Percentiles rank a stretch among this genome's conserved stretches.
Conservation (phyloP, 2,113 vertebrate species). For the Planiliza haematocheilus region DNA sequence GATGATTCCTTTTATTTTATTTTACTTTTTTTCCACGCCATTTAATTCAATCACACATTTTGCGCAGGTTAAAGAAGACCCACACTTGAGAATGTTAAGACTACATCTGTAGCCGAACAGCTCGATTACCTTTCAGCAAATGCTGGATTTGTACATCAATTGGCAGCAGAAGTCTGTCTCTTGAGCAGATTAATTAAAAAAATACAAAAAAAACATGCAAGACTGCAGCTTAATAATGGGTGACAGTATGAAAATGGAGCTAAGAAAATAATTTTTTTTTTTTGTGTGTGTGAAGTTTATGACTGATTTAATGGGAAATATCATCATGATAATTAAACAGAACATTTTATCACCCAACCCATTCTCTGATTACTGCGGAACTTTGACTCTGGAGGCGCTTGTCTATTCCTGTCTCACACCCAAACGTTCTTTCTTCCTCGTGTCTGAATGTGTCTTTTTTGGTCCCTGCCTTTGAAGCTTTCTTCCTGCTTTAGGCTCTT, state of each 20-base stretch:
- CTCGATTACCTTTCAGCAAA: slow-evolving; percentile 7
- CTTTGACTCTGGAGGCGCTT: slow-evolving; percentile 66
- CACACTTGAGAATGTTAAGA: slow-evolving; percentile 14
- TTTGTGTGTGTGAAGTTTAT: slow-evolving; percentile 29
- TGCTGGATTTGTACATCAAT: not conserved
- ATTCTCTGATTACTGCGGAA: slow-evolving; percentile 60
- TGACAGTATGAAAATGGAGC: slow-evolving; percentile 27
- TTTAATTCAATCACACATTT: slow-evolving; percentile 31
- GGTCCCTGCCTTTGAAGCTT: slow-evolving; percentile 61
- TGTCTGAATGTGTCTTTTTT: slow-evolving; percentile 65
- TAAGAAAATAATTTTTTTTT: slow-evolving; percentile 35
- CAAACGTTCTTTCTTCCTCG: slow-evolving; percentile 50
- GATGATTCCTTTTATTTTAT: slow-evolving; percentile 3
- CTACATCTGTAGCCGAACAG: not conserved
- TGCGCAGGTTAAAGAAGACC: slow-evolving; percentile 22
- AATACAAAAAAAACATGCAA: slow-evolving; percentile 1
- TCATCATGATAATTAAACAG: slow-evolving; percentile 58
- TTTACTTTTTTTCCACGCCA: not conserved
- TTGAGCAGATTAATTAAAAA: slow-evolving; percentile 14
- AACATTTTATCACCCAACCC: slow-evolving; percentile 52
- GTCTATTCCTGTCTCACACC: slow-evolving; percentile 66
- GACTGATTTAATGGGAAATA: slow-evolving; percentile 44
- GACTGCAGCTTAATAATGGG: slow-evolving; percentile 23
- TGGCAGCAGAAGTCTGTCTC: slow-evolving; percentile 9
- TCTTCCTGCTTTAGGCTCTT: slow-evolving; percentile 46